Evolutionary conservation across 2,888 invertebrate species (phyloP), one percentile per base, ranked within the genome.

Genomic region (Temnothorax rugatulus): DNA sequence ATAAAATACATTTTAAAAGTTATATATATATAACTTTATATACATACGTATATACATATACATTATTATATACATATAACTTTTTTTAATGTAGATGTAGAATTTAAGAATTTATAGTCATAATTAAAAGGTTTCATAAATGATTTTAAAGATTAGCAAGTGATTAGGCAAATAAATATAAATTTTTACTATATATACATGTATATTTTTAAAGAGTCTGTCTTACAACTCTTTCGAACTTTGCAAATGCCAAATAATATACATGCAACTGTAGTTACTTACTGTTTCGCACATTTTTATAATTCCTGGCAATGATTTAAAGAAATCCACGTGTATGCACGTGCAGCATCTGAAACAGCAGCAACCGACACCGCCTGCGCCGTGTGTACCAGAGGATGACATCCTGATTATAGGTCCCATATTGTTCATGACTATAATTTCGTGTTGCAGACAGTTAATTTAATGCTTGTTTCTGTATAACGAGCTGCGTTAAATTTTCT

Each of bases 271-370:
- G 18, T 15, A 47, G 15, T 50, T 38, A 96, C 96, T 96, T 95
- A 97, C 97, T 91, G 97, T 96, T 96, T 98, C 97, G 86, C 96
- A 95, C 3, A 98, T 93, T 95, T 98, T 98, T 69, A 98, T 95
- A 44, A 97, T 93, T 25, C 98, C 98, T 54, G 97, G 96, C 88
- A 96, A 96, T 0, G 97, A 96, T 64, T 96, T 96, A 18, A 98
- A 95, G 94, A 98, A 97, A 61, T 97, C 96, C 76, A 98, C 96
- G 94, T 98, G 97, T 82, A 98, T 95, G 93, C 98, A 98, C 25
- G 97, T 97, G 92, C 97, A 98, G 92, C 98, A 97, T 84, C 96
- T 95, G 92, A 97, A 97, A 59, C 85, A 93, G 89, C 97, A 97
- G 92, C 97, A 97, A 92, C 96, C 96, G 85, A 97, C 95, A 71